Base-by-base conservation (phyloP, 2,888 invertebrate genomes). In the Zaprionus obscuricornis region DNA sequence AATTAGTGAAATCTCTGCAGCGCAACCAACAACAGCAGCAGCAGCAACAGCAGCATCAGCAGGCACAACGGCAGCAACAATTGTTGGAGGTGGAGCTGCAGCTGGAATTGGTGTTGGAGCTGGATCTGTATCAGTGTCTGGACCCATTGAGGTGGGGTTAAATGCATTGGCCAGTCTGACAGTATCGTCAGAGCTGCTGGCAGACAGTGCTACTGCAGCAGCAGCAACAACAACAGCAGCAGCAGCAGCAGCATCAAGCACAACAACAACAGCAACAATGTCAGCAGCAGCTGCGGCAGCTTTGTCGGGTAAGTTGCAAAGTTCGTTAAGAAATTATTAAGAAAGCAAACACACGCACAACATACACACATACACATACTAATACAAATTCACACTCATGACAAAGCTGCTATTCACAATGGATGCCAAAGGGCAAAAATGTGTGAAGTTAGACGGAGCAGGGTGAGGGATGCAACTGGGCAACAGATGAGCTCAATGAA, bases 301-400 rank as follows among this genome's bases (percentile, higher is more conserved):
- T 33, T 76, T 83, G 82, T 88, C 88, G 69, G 88, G 88, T 88
- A 72, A 88, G 81, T 62, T 50, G 11, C 17, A 33, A 46, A 65
- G 43, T 51, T 52, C 56, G 31, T 63, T 57, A 22, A 46, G 17
- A 58, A 42, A 16, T 49, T 24, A 58, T 58, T 52, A 26, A 16
- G 5, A 27, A 18, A 40, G 22, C 7, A 1, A 13, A 42, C 40
- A 47, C 24, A 20, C 26, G 29, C 18, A 40, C 40, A 27, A 47
- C n/a, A 49, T 10, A 46, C 42, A 37, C 31, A 27, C 26, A 54
- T 31, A 51, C 17, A 11, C 29, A 39, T 20, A 34, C 20, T 20
- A 37, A 37, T 11, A 37, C 16, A 37, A n/a, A 20, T 4, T n/a
- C 26, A 45, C 11, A 29, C 14, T 33, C 18, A 47, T 58, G 7